These are phyloP conservation scores for Cylindroiulus punctatus DNA, from an alignment of 2,888 invertebrate species.

Conservation along the genomic window DNA sequence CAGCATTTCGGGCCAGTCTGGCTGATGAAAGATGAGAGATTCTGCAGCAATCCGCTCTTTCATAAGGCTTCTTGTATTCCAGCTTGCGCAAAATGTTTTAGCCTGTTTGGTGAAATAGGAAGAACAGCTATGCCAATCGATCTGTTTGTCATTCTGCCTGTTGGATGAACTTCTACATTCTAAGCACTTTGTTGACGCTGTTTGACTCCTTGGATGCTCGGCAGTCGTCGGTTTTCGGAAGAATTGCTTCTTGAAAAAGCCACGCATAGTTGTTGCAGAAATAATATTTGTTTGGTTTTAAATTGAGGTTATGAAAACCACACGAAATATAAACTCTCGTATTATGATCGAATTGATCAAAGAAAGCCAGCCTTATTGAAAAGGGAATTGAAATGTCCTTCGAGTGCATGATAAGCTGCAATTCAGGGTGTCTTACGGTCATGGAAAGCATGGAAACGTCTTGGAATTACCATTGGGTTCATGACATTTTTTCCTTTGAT, in stretches of 20 bases:
- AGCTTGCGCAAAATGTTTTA: background rate
- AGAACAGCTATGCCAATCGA: background rate
- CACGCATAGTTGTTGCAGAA: background rate
- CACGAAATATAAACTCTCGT: too few species aligned
- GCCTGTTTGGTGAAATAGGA: background rate
- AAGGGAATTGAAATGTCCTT: too few species aligned
- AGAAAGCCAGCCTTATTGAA: too few species aligned
- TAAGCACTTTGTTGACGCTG: background rate
- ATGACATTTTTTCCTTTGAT: too few species aligned
- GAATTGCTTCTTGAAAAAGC: too few species aligned
- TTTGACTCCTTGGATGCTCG: too few species aligned
- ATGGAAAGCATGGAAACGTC: too few species aligned
- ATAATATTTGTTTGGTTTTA: background rate
- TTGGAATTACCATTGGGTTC: too few species aligned
- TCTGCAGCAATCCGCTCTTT: background rate
- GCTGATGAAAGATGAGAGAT: slow-evolving; percentile 26
- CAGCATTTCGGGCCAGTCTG: background rate
- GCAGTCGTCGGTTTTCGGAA: too few species aligned
- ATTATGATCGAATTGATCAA: too few species aligned
- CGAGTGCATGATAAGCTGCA: too few species aligned
- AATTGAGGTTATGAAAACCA: background rate
- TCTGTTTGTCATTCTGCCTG: background rate
- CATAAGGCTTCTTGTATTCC: slow-evolving; percentile 26
- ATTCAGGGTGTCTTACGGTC: too few species aligned
- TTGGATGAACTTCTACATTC: background rate